Base-by-base conservation (phyloP, 1,140 invertebrate species). In the Calephelis nemesis region DNA sequence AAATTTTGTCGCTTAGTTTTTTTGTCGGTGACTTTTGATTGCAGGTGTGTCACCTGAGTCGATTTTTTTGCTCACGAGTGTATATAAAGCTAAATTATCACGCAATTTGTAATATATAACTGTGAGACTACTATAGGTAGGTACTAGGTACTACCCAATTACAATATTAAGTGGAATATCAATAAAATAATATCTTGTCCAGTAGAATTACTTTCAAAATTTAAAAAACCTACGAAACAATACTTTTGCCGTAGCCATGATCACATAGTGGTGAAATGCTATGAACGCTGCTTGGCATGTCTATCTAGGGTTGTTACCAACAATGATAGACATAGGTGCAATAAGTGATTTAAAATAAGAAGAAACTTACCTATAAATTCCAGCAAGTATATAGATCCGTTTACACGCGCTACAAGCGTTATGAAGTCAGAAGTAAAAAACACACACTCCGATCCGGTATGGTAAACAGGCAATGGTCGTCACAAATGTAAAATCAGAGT, bases 401-500 rank as follows among this genome's bases (percentile, higher is more conserved):
- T 63, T 63, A 63, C 62, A 63, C 39, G 11, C 11, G 62, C 62
- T 15, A 63, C 62, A 45, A 63, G 62, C 62, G 40, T 63, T 45
- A 63, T 45, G 62, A 63, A 63, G 62, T 12, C 11, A 63, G 62
- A 63, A 63, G 62, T 12, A 15, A 63, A 63, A 63, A 63, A 13
- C 62, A 63, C 40, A 15, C 40, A 63, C 11, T 63, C 62, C 62
- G 62, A 48, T 48, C 47, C 47, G 47, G 47, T 48, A 48, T 48
- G 47, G 62, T 63, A 63, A n/a, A 63, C 62, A 63, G 42, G 62
- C 62, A 63, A 63, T 63, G 62, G 62, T 48, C 47, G 47, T 63
- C 62, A 63, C 62, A 63, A 63, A 63, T 63, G 62, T 63, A 63
- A 63, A 48, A 63, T 63, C 40, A 63, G 62, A 63, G 62, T 63